phyloP scores from a whole-genome alignment of 2,888 invertebrate species.

The Cataglyphis rosenhaueri region DNA sequence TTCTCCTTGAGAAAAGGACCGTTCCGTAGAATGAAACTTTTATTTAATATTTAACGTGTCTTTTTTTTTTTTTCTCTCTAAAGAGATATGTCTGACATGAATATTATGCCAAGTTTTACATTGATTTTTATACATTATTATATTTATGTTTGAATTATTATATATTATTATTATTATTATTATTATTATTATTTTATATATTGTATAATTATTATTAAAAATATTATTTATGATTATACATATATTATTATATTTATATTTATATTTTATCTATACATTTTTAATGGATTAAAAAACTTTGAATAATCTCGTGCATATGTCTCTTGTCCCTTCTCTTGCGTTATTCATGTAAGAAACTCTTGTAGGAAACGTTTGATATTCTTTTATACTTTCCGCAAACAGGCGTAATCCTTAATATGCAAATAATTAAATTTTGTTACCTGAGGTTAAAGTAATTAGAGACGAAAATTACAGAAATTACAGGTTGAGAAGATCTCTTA shows the following conservation, averaged over 20 bases:
- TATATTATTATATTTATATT: too few species aligned
- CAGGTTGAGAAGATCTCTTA: neutral
- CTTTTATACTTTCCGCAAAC: neutral
- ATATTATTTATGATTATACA: too few species aligned
- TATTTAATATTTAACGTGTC: neutral
- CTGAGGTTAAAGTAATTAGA: neutral
- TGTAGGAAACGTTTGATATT: neutral
- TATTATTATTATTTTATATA: neutral
- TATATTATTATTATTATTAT: neutral
- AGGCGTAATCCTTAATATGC: neutral
- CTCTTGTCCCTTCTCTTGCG: neutral
- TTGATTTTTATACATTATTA: neutral
- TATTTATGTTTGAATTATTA: neutral
- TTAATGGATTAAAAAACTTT: neutral
- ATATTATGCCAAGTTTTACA: neutral
- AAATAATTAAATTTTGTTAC: neutral
- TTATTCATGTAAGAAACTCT: too few species aligned
- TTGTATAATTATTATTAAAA: too few species aligned
- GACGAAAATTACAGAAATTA: conserved; percentile 16
- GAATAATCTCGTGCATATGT: neutral
- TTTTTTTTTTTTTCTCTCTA: neutral
- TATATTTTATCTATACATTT: neutral
- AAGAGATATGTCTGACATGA: neutral
- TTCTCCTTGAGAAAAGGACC: conserved; percentile 17
- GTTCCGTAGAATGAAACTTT: neutral